These are phyloP conservation scores for Drosophila borborema DNA, from an alignment of 2,888 invertebrate species.

Conservation along the genomic window DNA sequence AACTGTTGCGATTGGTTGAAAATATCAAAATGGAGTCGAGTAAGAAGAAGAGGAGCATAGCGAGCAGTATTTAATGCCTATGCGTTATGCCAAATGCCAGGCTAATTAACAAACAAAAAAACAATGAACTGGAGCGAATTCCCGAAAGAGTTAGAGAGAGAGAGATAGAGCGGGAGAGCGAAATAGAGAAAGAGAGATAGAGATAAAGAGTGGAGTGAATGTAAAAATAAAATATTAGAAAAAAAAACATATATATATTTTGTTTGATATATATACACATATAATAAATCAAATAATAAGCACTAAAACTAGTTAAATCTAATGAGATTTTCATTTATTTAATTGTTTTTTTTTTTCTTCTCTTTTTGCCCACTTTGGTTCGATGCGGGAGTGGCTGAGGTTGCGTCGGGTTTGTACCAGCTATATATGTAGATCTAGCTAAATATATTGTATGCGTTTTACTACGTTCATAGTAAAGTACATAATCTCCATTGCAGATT, in stretches of 20 bases:
- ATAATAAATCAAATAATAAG: conserved; percentile 22
- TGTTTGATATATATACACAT: conserved; percentile 1
- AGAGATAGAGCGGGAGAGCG: conserved; percentile 4
- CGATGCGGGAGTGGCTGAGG: conserved; percentile 7
- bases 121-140: conserved; percentile 2
- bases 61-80: conserved; percentile 14
- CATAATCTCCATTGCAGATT: conserved; percentile 85
- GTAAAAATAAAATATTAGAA: conserved; percentile 6
- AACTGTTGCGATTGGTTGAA: conserved; percentile 52
- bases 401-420: neutral
- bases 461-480: conserved; percentile 85
- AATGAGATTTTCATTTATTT: conserved; percentile 4
- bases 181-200: conserved; percentile 2
- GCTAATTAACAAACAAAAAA: conserved; percentile 3
- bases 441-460: conserved; percentile 65
- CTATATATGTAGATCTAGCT: neutral
- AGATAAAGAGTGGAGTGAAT: conserved; percentile 1
- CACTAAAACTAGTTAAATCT: conserved; percentile 26
- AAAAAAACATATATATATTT: conserved; percentile 2
- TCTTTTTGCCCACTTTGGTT: conserved; percentile 2
- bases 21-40: conserved; percentile 10
- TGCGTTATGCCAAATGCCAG: conserved; percentile 9
- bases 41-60: conserved; percentile 23
- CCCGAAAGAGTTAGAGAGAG: neutral
- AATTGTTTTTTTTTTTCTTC: neutral